Evolutionary conservation across 2,113 vertebrate genomes (phyloP).

Genomic region (Lophotis ruficrista): DNA sequence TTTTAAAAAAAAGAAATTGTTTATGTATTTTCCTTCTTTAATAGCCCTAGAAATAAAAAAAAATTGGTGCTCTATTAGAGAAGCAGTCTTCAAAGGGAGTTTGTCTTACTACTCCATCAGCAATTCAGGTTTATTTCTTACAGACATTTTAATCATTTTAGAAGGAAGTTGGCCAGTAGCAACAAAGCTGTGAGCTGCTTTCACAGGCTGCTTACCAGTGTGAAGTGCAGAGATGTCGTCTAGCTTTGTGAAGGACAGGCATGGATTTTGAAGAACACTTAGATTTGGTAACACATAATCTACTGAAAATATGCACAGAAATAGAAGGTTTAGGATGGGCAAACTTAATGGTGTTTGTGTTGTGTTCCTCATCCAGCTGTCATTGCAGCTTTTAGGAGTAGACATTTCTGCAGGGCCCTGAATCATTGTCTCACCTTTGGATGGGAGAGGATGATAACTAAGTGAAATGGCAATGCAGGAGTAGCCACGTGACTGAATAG

Average conservation of each 20-base stretch:
- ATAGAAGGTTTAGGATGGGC: not conserved
- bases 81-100: not conserved
- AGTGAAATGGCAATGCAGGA: too few relatives aligned
- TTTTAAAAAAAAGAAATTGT: not conserved
- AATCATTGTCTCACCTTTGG: too few relatives aligned
- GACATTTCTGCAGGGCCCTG: too few relatives aligned
- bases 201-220: not conserved
- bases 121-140: not conserved
- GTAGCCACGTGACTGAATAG: too few relatives aligned
- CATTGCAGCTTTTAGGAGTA: too few relatives aligned
- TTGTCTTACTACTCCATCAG: not conserved
- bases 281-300: not conserved
- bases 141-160: not conserved
- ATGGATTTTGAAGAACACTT: not conserved
- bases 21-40: not conserved
- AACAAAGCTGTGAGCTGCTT: not conserved
- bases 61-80: not conserved
- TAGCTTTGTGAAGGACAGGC: not conserved
- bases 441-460: too few relatives aligned
- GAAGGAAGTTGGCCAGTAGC: not conserved
- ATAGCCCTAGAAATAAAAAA: not conserved
- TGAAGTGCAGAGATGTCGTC: not conserved
- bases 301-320: not conserved
- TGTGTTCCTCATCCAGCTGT: not conserved
- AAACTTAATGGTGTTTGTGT: accelerated